Evolutionary conservation across 2,888 invertebrate genomes (phyloP), one percentile per base, ranked within the genome.

Genomic region (Pyrrhia umbra): DNA sequence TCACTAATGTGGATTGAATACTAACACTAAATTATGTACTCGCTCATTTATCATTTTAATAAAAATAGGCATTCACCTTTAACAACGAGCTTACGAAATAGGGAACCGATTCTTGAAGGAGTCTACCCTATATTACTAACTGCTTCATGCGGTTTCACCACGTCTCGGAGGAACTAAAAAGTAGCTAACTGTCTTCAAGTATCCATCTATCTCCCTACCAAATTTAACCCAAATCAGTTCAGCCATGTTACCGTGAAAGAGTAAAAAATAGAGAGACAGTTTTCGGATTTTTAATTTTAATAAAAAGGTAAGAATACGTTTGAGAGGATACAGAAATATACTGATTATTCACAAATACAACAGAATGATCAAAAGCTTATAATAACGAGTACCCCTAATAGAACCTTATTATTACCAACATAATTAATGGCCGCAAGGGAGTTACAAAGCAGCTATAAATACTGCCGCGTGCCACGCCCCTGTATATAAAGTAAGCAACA

Each of bases 41-140:
- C 23, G 37, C 43, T 45, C 39, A 39, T 50, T 55, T 50, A 62
- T 68, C 68, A 69, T 69, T 45, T 50, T 27, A 25, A 50, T 49
- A n/a, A 62, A 62, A 68, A 68, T 68, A 68, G 69, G 45, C 42
- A 58, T 30, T 27, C 54, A 37, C 68, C 54, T 68, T 62, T 62
- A 55, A 21, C 50, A 34, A 13, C n/a, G 34, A 34, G 34, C n/a
- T 34, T n/a, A 34, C 27, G n/a, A n/a, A n/a, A 34, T 5, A 34
- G n/a, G 2, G 13, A 34, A 34, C 4, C 34, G n/a, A n/a, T n/a
- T n/a, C n/a, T n/a, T n/a, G n/a, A n/a, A n/a, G n/a, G n/a, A n/a
- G n/a, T n/a, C n/a, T n/a, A n/a, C n/a, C n/a, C n/a, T n/a, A n/a
- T 34, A n/a, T 34, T n/a, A 0, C n/a, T n/a, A 34, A 34, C 13